phyloP scores from a whole-genome alignment of 2,113 vertebrate genomes.

The Limnothrissa miodon region DNA sequence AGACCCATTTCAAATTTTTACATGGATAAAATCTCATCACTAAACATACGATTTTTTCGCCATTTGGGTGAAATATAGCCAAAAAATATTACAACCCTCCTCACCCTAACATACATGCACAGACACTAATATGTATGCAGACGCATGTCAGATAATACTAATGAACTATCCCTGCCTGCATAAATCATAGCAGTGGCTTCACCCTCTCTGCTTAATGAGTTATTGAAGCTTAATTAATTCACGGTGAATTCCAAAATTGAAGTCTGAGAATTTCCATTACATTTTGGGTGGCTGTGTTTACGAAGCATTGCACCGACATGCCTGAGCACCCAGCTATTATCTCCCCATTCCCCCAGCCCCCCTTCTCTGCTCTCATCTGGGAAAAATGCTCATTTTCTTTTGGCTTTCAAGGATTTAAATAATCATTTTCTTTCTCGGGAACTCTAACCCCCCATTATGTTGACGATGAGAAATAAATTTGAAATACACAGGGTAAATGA shows the following conservation, averaged over 20 bases:
- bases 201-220: constrained; percentile 49
- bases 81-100: neutral
- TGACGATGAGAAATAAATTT: constrained; percentile 36
- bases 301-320: constrained; percentile 47
- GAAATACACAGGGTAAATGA: constrained; percentile 32
- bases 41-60: neutral
- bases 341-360: neutral
- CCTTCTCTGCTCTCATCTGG: constrained; percentile 13
- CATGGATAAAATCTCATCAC: neutral
- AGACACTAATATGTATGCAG: neutral
- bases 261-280: constrained; percentile 39
- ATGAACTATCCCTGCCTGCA: constrained; percentile 46
- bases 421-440: constrained; percentile 44
- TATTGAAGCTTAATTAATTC: constrained; percentile 58
- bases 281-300: constrained; percentile 48
- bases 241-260: constrained; percentile 48
- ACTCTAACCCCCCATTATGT: constrained; percentile 36
- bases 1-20: neutral
- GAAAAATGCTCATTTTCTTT: constrained; percentile 21
- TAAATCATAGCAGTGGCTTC: constrained; percentile 15
- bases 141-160: constrained; percentile 37
- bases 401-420: constrained; percentile 47
- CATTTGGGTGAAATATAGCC: neutral
- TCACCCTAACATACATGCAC: neutral
- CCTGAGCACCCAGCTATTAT: constrained; percentile 34